A percentile compares a stretch with the other conserved stretches of the same genome.
Evolutionary conservation across 1,140 invertebrate genomes (phyloP).

Genomic region (Oppia nitens): DNA sequence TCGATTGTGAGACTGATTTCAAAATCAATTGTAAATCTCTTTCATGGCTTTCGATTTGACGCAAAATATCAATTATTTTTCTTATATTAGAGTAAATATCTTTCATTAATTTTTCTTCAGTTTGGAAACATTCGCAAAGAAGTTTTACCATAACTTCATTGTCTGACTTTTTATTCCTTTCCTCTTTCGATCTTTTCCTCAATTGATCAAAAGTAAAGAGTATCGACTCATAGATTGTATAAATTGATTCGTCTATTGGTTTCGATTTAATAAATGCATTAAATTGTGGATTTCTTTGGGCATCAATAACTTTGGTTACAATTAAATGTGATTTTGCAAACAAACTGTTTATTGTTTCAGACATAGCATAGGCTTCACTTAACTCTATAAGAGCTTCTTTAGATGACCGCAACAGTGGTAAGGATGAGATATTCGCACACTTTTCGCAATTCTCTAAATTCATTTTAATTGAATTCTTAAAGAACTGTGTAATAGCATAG

Average conservation of each 20-base stretch:
- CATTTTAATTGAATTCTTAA: not conserved
- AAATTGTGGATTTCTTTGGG: not conserved
- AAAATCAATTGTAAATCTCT: not conserved
- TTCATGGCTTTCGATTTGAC: not conserved
- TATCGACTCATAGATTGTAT: not conserved
- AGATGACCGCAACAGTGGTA: not conserved
- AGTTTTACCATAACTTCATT: slow-evolving; percentile 16
- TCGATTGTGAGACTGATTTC: not conserved
- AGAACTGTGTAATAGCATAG: not conserved
- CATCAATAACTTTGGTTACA: slow-evolving; percentile 2
- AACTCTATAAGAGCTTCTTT: not conserved
- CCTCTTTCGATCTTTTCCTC: slow-evolving; percentile 11
- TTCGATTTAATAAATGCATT: slow-evolving; percentile 1
- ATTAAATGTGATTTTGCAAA: not conserved
- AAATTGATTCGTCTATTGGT: not conserved
- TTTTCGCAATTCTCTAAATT: not conserved
- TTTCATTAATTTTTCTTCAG: slow-evolving; percentile 5
- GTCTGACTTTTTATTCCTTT: slow-evolving; percentile 6
- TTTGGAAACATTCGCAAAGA: slow-evolving; percentile 15
- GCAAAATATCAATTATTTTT: not conserved
- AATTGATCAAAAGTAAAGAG: slow-evolving; percentile 7
- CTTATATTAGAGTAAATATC: not conserved
- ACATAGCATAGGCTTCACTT: not conserved
- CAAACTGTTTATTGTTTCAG: not conserved
- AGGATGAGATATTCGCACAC: not conserved